Percentiles rank a stretch among this genome's conserved stretches.
These are phyloP conservation scores for Pseudochromis fuscus DNA, from an alignment of 2,797 vertebrate species.

Conservation along the genomic window DNA sequence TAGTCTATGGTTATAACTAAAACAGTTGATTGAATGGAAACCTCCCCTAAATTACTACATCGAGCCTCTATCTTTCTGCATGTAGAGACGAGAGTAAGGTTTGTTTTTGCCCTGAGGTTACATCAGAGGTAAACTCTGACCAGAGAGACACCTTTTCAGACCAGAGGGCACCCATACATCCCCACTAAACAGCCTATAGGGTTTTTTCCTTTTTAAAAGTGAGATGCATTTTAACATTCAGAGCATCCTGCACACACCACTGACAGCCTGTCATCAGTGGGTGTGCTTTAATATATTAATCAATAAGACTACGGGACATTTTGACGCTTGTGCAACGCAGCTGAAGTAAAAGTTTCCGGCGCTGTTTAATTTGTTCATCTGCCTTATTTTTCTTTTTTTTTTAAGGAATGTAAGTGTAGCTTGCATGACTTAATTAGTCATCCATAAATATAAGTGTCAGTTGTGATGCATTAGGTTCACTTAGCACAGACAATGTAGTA, in stretches of 20 bases:
- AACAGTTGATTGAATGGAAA: too few species aligned
- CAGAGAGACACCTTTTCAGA: neutral
- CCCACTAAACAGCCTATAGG: neutral
- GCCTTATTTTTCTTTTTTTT: neutral
- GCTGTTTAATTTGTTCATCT: neutral
- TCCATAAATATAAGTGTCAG: slow-evolving; percentile 46
- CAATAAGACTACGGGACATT: slow-evolving; percentile 2
- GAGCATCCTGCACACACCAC: neutral
- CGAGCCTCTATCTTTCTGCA: neutral
- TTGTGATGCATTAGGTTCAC: slow-evolving; percentile 57
- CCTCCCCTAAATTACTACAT: neutral
- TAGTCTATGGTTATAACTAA: too few species aligned
- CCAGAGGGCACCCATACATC: neutral
- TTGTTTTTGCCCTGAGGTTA: slow-evolving; percentile 11
- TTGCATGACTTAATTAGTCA: slow-evolving; percentile 55
- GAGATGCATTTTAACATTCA: neutral
- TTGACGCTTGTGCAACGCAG: neutral
- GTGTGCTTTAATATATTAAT: slow-evolving; percentile 7
- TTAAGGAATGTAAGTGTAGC: slow-evolving; percentile 23
- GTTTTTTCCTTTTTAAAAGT: neutral
- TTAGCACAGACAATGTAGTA: slow-evolving; percentile 40
- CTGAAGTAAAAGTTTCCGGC: slow-evolving; percentile 11
- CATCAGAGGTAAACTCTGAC: neutral
- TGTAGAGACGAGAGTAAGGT: neutral
- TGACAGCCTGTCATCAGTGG: neutral